Evolutionary conservation across 1,140 invertebrate genomes (phyloP).

Genomic region (Drosophila ohnishii): DNA sequence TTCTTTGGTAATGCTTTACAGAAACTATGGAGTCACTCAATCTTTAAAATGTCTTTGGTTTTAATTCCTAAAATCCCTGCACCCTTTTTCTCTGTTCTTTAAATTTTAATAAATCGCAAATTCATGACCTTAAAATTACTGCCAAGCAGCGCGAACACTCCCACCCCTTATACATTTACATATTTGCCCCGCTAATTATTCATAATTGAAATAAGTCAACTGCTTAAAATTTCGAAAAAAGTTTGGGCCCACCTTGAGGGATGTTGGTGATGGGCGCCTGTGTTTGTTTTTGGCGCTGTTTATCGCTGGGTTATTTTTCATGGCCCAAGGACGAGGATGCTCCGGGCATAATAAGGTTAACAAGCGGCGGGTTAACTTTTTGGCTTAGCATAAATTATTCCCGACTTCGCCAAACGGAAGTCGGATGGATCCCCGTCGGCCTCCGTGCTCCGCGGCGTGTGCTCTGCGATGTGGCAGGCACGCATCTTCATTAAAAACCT

Average conservation of each 20-base stretch:
- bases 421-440: slow-evolving; percentile 2
- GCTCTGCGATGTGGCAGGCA: slow-evolving; percentile 37
- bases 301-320: slow-evolving; percentile 30
- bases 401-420: slow-evolving; percentile 24
- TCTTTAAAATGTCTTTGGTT: background rate
- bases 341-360: slow-evolving; percentile 58
- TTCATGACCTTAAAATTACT: slow-evolving; percentile 10
- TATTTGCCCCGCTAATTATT: slow-evolving; percentile 44
- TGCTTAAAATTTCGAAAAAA: slow-evolving; percentile 52
- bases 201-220: slow-evolving; percentile 64
- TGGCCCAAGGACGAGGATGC: slow-evolving; percentile 17
- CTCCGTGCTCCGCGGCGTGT: background rate
- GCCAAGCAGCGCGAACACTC: background rate
- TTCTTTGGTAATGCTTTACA: too few relatives aligned
- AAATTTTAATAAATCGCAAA: background rate
- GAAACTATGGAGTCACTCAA: background rate
- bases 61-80: background rate
- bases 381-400: slow-evolving; percentile 75
- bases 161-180: slow-evolving; percentile 9
- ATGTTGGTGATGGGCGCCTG: slow-evolving; percentile 1
- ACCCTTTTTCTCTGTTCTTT: background rate
- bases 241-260: slow-evolving; percentile 29
- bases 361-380: slow-evolving; percentile 67
- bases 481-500: slow-evolving; percentile 77
- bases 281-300: slow-evolving; percentile 18